These are phyloP conservation scores for Gila robusta DNA, from an alignment of 2,797 vertebrate species.

Conservation along the genomic window DNA sequence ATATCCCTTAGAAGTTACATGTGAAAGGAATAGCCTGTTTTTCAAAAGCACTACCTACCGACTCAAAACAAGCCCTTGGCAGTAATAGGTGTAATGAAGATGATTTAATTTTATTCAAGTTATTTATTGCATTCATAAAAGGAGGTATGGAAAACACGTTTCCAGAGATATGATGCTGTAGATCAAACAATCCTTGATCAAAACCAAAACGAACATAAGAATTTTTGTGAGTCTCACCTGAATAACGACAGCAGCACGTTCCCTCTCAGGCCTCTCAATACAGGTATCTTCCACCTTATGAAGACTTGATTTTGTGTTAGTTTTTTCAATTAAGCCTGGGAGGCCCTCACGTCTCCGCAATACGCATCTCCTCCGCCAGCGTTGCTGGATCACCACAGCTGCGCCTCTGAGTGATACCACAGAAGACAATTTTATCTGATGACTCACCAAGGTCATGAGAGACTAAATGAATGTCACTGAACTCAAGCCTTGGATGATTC, in stretches of 20 bases:
- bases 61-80: constrained; percentile 51
- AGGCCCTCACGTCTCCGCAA: constrained; percentile 64
- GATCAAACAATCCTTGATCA: constrained; percentile 17
- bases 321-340: constrained; percentile 64
- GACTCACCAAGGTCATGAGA: constrained; percentile 41
- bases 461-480: constrained; percentile 60
- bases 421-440: constrained; percentile 57
- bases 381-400: constrained; percentile 76
- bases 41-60: constrained; percentile 61
- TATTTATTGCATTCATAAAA: constrained; percentile 54
- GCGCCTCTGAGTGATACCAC: constrained; percentile 71
- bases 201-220: background rate
- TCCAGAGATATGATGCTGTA: constrained; percentile 4
- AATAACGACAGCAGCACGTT: constrained; percentile 84
- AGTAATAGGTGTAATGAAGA: constrained; percentile 55
- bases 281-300: constrained; percentile 20
- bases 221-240: constrained; percentile 80
- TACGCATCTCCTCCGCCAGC: constrained; percentile 71
- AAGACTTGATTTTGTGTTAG: constrained; percentile 36
- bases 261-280: constrained; percentile 32
- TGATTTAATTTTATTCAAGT: constrained; percentile 55
- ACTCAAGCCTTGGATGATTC: constrained; percentile 67
- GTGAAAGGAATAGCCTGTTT: constrained; percentile 60
- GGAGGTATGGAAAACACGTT: constrained; percentile 40
- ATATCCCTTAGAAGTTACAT: constrained; percentile 59